These are phyloP conservation scores for Galerucella pusilla DNA, from an alignment of 2,888 invertebrate species.

Conservation along the genomic window DNA sequence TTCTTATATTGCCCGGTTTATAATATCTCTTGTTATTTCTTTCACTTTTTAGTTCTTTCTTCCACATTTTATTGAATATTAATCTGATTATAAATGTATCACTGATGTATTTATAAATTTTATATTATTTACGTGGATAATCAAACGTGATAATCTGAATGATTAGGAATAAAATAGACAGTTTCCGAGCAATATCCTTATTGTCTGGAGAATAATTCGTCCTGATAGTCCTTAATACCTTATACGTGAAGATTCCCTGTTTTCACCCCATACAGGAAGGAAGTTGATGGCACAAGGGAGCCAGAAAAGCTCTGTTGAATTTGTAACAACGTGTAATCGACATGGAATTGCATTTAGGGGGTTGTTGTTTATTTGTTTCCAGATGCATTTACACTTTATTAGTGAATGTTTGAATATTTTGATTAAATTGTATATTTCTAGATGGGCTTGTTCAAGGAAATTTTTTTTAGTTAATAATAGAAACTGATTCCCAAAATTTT, in stretches of 20 bases:
- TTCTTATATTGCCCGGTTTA: no score
- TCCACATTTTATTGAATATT: no score
- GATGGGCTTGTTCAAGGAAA: no score
- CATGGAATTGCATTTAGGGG: constrained; percentile 23
- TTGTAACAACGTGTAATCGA: constrained; percentile 28
- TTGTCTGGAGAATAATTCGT: constrained; percentile 51
- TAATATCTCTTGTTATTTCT: no score
- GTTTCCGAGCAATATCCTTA: constrained; percentile 56
- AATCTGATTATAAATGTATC: no score
- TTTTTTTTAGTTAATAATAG: no score
- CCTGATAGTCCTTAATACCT: constrained; percentile 47
- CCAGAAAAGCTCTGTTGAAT: constrained; percentile 23
- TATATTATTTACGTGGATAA: neutral
- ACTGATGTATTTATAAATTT: neutral
- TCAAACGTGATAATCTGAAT: constrained; percentile 31
- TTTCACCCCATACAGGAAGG: constrained; percentile 48
- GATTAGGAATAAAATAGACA: constrained; percentile 50
- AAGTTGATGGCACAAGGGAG: constrained; percentile 43
- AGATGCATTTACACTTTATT: neutral
- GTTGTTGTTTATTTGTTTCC: constrained; percentile 16
- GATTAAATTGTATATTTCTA: neutral
- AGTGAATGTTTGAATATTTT: neutral
- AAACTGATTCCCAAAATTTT: no score
- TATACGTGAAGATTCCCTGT: constrained; percentile 48
- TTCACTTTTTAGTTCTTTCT: no score